A percentile compares a stretch with the other conserved stretches of the same genome.
Conservation (phyloP, 2,113 vertebrate genomes). For the Cyanoramphus novaezelandiae region DNA sequence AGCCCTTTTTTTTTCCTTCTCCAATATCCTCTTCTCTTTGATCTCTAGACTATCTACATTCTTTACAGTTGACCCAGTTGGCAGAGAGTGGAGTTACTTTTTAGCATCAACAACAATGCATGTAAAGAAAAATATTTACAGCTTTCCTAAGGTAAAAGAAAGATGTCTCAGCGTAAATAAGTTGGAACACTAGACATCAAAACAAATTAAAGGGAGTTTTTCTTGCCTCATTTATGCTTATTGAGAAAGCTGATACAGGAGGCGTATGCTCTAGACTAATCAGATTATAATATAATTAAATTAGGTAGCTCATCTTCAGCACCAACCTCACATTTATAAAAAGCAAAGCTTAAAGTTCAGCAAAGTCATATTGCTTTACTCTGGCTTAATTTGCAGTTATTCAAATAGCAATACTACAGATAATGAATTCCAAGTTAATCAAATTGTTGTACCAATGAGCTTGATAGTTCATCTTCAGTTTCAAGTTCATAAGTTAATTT, state of each 20-base stretch:
- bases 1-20: background rate
- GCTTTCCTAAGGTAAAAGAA: background rate
- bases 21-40: background rate
- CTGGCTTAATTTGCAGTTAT: conserved; percentile 44
- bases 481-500: conserved; percentile 7
- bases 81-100: background rate
- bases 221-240: background rate
- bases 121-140: background rate
- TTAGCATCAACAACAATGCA: background rate
- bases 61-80: background rate
- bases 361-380: conserved; percentile 35
- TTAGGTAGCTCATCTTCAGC: conserved; percentile 15
- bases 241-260: background rate
- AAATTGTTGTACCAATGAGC: conserved; percentile 19
- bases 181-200: background rate
- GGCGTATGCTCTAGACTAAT: background rate
- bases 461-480: conserved; percentile 41
- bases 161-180: background rate
- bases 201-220: background rate
- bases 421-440: conserved; percentile 66
- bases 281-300: conserved; percentile 2
- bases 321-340: background rate
- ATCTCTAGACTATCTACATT: background rate
- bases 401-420: conserved; percentile 15
- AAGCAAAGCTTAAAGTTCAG: conserved; percentile 26